These are phyloP conservation scores for Lethrus apterus DNA, from an alignment of 1,140 invertebrate species.

Conservation along the genomic window DNA sequence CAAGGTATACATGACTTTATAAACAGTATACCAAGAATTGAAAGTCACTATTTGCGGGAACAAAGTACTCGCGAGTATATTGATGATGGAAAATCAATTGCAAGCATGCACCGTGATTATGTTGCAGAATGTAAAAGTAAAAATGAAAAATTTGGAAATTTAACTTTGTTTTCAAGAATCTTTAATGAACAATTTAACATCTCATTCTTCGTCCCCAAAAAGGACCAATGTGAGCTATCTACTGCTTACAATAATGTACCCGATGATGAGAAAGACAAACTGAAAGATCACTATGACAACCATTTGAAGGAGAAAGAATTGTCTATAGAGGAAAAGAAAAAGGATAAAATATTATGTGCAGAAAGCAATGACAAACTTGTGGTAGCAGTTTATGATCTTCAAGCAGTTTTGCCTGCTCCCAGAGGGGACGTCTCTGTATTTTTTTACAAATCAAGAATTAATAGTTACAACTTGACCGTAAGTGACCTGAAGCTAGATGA, in stretches of 20 bases:
- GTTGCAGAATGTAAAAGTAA: conserved; percentile 9
- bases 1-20: too few species aligned
- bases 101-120: conserved; percentile 28
- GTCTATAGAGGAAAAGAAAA: conserved; percentile 14
- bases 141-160: conserved; percentile 7
- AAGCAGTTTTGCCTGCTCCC: conserved; percentile 35
- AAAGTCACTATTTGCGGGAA: conserved; percentile 26
- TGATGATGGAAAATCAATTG: conserved; percentile 28
- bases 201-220: conserved; percentile 19
- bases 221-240: conserved; percentile 27
- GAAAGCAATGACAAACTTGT: conserved; percentile 21
- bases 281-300: conserved; percentile 1
- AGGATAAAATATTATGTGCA: conserved; percentile 19
- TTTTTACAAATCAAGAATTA: conserved; percentile 41
- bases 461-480: conserved; percentile 21
- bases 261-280: conserved; percentile 22
- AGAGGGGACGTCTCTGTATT: conserved; percentile 34
- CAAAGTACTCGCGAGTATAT: conserved; percentile 27
- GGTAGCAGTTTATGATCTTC: conserved; percentile 33
- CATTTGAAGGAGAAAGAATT: conserved; percentile 33
- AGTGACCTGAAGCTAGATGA: conserved; percentile 16
- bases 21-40: conserved; percentile 18
- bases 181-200: conserved; percentile 12
- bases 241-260: conserved; percentile 30
- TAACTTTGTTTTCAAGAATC: conserved; percentile 13